Evolutionary conservation across 2,113 vertebrate species (phyloP), one percentile per base, ranked within the genome.

Genomic region (Fulmarus glacialis): DNA sequence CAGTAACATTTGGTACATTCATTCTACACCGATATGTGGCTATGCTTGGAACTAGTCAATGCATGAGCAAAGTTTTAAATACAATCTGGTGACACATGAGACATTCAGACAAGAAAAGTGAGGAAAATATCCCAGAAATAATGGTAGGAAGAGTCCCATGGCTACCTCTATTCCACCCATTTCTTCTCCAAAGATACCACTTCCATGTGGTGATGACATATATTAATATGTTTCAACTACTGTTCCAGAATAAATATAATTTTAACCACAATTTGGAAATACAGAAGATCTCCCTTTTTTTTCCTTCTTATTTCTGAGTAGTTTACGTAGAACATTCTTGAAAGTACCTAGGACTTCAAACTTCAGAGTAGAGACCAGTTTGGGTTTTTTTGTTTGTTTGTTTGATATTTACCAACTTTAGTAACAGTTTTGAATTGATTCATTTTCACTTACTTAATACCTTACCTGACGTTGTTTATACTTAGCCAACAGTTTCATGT

Each of bases 11-110:
- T 89, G 30, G 17, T 59, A 79, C 2, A 1, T 15, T 17, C 22
- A 67, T 85, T 66, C 18, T 82, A 10, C 27, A 21, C 27, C 0
- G 0, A 0, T 26, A 22, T 79, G 29, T 56, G 63, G 55, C 72
- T 60, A 14, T 2, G 8, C 27, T 19, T 40, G 63, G 56, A 85
- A 71, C 24, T 70, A 58, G 59, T 17, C 47, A 62, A 14, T 32
- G 50, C 47, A 64, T 1, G 2, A 74, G 19, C 24, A 27, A 86
- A 59, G 59, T 62, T 81, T 62, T 82, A 50, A 70, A 26, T 52
- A 15, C 29, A 68, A 36, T 26, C 52, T 82, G 34, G 6, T 82
- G 13, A 47, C 16, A 29, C 9, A 3, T 11, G n/a, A 43, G 29
- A 12, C 7, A 63, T 6, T 70, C 70, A n/a, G 48, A 55, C n/a